Evolutionary conservation across 1,140 invertebrate genomes (phyloP).

Genomic region (Melanaphis sacchari): DNA sequence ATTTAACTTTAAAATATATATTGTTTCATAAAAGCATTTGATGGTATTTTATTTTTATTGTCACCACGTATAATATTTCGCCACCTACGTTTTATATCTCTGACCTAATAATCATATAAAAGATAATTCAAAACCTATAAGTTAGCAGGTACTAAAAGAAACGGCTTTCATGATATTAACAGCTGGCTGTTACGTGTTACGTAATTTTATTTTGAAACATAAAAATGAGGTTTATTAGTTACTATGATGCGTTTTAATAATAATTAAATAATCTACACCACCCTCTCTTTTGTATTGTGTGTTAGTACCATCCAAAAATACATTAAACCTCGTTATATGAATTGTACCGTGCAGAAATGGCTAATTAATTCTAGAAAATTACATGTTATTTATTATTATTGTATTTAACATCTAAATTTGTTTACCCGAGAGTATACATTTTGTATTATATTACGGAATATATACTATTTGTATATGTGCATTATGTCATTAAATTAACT

Average conservation of each 20-base stretch:
- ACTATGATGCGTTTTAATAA: constrained; percentile 19
- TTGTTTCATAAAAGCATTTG: not conserved
- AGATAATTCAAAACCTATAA: not conserved
- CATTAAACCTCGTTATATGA: constrained; percentile 9
- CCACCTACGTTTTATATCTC: not conserved
- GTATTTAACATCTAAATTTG: not conserved
- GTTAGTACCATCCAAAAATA: not conserved
- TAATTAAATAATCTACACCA: constrained; percentile 19
- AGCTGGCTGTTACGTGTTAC: not conserved
- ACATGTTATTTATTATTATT: not conserved
- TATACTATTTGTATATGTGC: not conserved
- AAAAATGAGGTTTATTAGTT: not conserved
- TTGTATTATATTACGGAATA: not conserved
- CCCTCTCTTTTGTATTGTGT: not conserved
- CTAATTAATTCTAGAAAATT: constrained; percentile 1
- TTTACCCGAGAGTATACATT: not conserved
- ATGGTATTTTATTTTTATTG: too few species aligned
- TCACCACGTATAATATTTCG: too few species aligned
- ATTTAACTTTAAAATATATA: not conserved
- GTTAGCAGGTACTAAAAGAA: not conserved
- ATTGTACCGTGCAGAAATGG: not conserved
- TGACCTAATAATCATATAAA: not conserved
- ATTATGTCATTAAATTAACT: not conserved
- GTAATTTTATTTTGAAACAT: not conserved
- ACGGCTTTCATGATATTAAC: not conserved